Evolutionary conservation across 2,113 vertebrate genomes (phyloP).

Genomic region (Manacus vitellinus): DNA sequence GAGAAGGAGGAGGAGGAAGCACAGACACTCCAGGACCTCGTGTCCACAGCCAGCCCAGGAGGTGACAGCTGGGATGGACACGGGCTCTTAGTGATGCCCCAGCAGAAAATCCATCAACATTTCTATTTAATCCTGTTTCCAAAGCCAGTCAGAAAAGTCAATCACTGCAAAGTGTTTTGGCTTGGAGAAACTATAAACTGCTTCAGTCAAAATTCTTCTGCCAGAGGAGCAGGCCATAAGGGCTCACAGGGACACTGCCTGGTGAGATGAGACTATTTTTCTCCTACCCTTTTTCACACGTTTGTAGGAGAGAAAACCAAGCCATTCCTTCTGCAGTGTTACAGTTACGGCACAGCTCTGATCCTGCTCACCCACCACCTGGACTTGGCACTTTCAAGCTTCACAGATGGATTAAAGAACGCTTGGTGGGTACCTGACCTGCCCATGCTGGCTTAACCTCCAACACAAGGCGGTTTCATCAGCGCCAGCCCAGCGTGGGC

Average conservation of each 20-base stretch:
- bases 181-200: neutral
- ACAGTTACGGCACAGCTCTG: neutral
- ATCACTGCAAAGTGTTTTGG: neutral
- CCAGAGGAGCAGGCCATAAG: neutral
- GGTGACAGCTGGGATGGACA: too few species aligned
- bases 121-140: neutral
- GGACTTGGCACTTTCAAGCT: neutral
- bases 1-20: neutral
- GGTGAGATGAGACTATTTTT: neutral
- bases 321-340: neutral
- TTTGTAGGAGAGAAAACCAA: neutral
- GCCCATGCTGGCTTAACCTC: neutral
- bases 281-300: neutral
- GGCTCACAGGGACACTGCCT: neutral
- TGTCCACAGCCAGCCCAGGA: neutral
- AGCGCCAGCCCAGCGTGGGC: neutral
- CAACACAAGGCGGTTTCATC: neutral
- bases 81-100: neutral
- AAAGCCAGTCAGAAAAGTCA: neutral
- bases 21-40: fast-evolving
- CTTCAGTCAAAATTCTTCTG: neutral
- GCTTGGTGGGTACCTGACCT: neutral
- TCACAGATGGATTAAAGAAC: neutral
- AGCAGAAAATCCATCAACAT: neutral
- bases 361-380: neutral